Evolutionary conservation across 2,888 invertebrate species (phyloP).

Genomic region (Drosophila vallismaia): DNA sequence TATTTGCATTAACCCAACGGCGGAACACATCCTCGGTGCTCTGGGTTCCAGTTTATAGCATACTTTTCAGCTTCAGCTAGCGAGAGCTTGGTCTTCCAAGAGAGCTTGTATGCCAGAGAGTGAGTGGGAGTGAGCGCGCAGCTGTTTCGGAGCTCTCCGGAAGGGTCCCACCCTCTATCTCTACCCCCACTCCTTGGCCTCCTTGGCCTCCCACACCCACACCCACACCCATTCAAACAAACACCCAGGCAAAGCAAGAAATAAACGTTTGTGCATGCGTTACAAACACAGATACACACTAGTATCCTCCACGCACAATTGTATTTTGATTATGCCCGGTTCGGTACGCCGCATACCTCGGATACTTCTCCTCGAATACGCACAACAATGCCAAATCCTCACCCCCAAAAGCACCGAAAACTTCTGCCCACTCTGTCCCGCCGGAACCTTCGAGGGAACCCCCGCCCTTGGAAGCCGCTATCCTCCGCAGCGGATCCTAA

Average conservation of each 20-base stretch:
- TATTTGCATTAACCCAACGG: constrained; percentile 33
- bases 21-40: constrained; percentile 4
- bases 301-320: constrained; percentile 68
- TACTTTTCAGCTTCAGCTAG: constrained; percentile 34
- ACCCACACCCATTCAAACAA: constrained; percentile 49
- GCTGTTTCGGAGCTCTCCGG: constrained; percentile 37
- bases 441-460: background rate
- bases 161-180: constrained; percentile 21
- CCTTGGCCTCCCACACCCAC: constrained; percentile 25
- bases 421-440: constrained; percentile 10
- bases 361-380: constrained; percentile 67
- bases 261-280: constrained; percentile 65
- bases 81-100: constrained; percentile 7
- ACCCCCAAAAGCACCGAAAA: constrained; percentile 16
- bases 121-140: constrained; percentile 29
- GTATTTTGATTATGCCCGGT: constrained; percentile 78
- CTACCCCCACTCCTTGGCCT: background rate
- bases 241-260: constrained; percentile 46
- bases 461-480: too few relatives aligned
- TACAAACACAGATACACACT: constrained; percentile 47
- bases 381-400: constrained; percentile 69
- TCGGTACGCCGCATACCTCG: constrained; percentile 79
- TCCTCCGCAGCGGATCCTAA: constrained; percentile 1
- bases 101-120: background rate
- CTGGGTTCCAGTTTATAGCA: constrained; percentile 74